These are phyloP conservation scores for Peromyscus californicus DNA, from an alignment of 2,113 vertebrate genomes.

Conservation along the genomic window DNA sequence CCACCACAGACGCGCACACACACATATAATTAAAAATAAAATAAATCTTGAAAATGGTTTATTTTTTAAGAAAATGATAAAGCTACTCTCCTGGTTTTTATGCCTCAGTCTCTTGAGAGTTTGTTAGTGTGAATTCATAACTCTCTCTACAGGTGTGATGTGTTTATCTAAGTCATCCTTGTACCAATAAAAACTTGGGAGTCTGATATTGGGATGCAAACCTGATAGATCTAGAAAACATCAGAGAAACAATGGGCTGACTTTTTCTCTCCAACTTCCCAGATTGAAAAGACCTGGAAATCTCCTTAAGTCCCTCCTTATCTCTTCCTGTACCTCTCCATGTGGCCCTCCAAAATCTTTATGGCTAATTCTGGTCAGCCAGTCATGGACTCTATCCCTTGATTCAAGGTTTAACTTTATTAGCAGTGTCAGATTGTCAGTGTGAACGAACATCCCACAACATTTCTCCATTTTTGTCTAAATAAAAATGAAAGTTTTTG, in stretches of 20 bases:
- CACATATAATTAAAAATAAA: background rate
- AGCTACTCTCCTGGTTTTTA: background rate
- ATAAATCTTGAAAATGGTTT: background rate
- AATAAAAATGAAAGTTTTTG: no score
- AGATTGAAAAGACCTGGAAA: background rate
- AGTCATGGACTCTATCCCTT: no score
- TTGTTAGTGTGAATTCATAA: background rate
- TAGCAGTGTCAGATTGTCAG: background rate
- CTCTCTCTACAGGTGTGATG: background rate
- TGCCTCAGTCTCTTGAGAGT: background rate
- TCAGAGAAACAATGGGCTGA: background rate
- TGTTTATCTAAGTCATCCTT: no score
- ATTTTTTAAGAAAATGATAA: background rate
- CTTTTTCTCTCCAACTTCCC: background rate
- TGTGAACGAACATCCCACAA: background rate
- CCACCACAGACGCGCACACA: background rate
- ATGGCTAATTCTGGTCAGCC: background rate
- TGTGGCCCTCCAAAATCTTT: background rate
- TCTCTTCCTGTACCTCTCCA: no score
- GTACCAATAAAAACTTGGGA: background rate
- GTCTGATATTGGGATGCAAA: background rate
- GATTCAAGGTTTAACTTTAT: background rate
- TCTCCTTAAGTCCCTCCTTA: background rate
- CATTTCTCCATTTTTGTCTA: no score
- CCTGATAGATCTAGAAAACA: background rate